Evolutionary conservation across 2,113 vertebrate genomes (phyloP).

Genomic region (Myiozetetes cayanensis): DNA sequence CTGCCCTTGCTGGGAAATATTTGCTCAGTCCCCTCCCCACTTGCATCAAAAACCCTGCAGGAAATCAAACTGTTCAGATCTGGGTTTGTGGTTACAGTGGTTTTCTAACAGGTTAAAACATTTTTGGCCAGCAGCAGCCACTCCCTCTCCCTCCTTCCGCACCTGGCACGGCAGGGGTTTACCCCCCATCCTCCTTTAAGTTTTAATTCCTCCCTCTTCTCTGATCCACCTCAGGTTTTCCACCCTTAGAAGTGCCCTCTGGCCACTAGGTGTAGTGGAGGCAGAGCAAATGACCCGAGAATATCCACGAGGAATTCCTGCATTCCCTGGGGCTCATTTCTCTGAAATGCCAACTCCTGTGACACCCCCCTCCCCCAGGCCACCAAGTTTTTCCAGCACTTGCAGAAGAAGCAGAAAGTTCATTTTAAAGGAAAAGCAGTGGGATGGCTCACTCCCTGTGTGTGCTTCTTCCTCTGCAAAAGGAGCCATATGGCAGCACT

Average conservation of each 20-base stretch:
- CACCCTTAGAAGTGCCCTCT: neutral
- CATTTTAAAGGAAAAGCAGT: neutral
- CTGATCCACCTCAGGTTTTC: neutral
- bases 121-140: neutral
- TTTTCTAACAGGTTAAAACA: neutral
- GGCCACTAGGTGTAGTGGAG: neutral
- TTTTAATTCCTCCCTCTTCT: neutral
- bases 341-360: neutral
- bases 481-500: neutral
- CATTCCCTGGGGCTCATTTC: neutral
- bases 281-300: neutral
- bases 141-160: neutral
- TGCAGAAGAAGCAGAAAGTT: neutral
- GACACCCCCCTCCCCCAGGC: too few relatives aligned
- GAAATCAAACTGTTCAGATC: neutral
- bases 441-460: neutral
- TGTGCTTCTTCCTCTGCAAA: neutral
- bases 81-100: neutral
- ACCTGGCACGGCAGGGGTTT: neutral
- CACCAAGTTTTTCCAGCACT: neutral
- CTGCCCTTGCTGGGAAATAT: neutral
- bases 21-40: neutral
- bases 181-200: neutral
- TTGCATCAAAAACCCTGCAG: neutral
- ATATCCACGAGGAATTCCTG: neutral